These are phyloP conservation scores for Ochropleura leucogaster DNA, from an alignment of 2,888 invertebrate species.

Conservation along the genomic window DNA sequence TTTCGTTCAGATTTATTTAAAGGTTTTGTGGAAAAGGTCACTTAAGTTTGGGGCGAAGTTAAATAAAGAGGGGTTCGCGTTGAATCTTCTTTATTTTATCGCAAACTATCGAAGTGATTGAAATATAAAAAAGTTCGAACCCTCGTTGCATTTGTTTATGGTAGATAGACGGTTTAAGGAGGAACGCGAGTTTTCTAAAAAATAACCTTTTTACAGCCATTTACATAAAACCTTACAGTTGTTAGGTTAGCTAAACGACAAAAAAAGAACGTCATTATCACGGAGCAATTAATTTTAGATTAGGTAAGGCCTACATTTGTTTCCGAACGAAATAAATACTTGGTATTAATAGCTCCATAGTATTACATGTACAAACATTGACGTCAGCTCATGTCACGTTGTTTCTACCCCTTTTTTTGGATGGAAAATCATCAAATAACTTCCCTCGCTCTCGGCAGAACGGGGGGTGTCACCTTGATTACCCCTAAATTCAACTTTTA, in stretches of 20 bases:
- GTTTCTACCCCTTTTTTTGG: no score
- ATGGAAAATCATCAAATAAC: no score
- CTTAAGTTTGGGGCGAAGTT: slow-evolving; percentile 41
- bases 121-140: slow-evolving; percentile 25
- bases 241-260: not conserved
- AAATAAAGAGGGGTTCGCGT: slow-evolving; percentile 36
- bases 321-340: not conserved
- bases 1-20: slow-evolving; percentile 61
- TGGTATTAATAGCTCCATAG: not conserved
- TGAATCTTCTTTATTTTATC: slow-evolving; percentile 34
- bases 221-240: not conserved
- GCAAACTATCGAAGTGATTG: slow-evolving; percentile 45
- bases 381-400: slow-evolving; percentile 19
- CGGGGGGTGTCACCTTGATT: not conserved
- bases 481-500: slow-evolving; percentile 14
- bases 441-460: no score
- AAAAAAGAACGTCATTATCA: not conserved
- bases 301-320: not conserved
- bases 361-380: slow-evolving; percentile 11
- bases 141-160: not conserved
- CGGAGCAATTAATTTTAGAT: slow-evolving; percentile 7
- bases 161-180: not conserved
- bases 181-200: not conserved
- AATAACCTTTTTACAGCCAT: not conserved
- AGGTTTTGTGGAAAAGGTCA: slow-evolving; percentile 38